Evolutionary conservation across 2,888 invertebrate species (phyloP).

Genomic region (Aplocera efformata): DNA sequence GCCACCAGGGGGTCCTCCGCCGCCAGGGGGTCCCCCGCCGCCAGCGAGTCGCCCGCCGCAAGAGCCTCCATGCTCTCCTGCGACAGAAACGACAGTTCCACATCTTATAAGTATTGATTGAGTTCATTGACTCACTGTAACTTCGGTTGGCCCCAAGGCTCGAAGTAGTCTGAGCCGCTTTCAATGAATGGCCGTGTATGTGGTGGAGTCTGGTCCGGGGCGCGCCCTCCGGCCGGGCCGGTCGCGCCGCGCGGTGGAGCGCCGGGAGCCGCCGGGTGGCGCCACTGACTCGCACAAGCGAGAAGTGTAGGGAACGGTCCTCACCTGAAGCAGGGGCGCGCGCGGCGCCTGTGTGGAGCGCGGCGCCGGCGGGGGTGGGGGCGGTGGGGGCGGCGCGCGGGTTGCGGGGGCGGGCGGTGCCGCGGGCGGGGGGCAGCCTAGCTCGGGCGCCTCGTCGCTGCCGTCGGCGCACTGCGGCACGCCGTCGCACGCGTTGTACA

Average conservation of each 20-base stretch:
- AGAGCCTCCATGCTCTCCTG: constrained; percentile 30
- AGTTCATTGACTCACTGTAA: too few species aligned
- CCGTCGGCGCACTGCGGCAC: constrained; percentile 95
- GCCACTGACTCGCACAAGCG: too few species aligned
- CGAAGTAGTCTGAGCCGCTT: too few species aligned
- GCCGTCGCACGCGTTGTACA: constrained; percentile 97
- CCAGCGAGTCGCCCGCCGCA: constrained; percentile 19
- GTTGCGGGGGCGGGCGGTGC: constrained; percentile 20
- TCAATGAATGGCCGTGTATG: too few species aligned
- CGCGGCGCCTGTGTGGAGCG: neutral
- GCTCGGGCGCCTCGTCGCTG: constrained; percentile 93
- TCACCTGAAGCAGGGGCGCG: neutral
- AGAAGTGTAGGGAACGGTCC: too few species aligned
- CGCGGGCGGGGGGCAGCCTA: constrained; percentile 83
- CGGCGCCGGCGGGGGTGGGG: constrained; percentile 12
- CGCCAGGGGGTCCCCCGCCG: constrained; percentile 16
- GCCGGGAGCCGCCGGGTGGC: too few species aligned
- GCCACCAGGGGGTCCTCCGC: constrained; percentile 21
- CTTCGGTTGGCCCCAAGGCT: too few species aligned
- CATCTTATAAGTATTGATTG: too few species aligned
- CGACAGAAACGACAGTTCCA: neutral
- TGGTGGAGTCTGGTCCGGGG: too few species aligned
- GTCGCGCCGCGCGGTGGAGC: too few species aligned
- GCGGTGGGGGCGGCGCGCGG: constrained; percentile 23
- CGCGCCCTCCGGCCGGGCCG: too few species aligned